These are phyloP conservation scores for Galeopsomyia nigrocyanea DNA, from an alignment of 2,888 invertebrate species.

Conservation along the genomic window DNA sequence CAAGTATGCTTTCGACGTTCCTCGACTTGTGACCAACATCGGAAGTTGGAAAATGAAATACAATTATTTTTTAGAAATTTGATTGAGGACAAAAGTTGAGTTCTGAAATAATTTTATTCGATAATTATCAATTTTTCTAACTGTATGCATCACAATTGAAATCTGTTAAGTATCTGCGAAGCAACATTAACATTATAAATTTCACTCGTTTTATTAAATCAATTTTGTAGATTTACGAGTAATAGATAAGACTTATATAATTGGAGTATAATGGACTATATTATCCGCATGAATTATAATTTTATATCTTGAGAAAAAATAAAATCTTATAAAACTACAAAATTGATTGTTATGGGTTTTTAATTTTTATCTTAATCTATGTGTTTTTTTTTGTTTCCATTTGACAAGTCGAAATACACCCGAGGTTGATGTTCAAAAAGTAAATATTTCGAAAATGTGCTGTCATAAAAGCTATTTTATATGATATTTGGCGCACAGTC, in stretches of 20 bases:
- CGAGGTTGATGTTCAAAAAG: constrained; percentile 34
- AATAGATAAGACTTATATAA: constrained; percentile 36
- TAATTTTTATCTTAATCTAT: constrained; percentile 30
- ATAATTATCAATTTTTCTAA: constrained; percentile 37
- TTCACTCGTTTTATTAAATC: constrained; percentile 41
- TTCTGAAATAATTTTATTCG: constrained; percentile 45
- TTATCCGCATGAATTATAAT: constrained; percentile 38
- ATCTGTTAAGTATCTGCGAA: constrained; percentile 41
- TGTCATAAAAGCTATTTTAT: constrained; percentile 43
- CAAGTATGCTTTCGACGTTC: constrained; percentile 40
- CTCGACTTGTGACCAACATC: constrained; percentile 33
- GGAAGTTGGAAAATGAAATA: constrained; percentile 37
- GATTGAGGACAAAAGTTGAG: constrained; percentile 40
- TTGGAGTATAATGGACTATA: constrained; percentile 38
- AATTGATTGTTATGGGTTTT: constrained; percentile 38
- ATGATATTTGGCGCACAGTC: constrained; percentile 32
- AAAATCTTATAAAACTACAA: constrained; percentile 48
- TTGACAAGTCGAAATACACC: constrained; percentile 33
- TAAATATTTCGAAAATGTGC: constrained; percentile 11
- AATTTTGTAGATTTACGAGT: constrained; percentile 49
- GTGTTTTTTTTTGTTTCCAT: constrained; percentile 27
- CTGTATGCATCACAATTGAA: constrained; percentile 42
- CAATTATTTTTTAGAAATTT: constrained; percentile 43
- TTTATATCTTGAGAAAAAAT: constrained; percentile 38
- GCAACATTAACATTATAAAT: constrained; percentile 28